phyloP scores from a whole-genome alignment of 2,888 invertebrate species.

The Boloria selene region DNA sequence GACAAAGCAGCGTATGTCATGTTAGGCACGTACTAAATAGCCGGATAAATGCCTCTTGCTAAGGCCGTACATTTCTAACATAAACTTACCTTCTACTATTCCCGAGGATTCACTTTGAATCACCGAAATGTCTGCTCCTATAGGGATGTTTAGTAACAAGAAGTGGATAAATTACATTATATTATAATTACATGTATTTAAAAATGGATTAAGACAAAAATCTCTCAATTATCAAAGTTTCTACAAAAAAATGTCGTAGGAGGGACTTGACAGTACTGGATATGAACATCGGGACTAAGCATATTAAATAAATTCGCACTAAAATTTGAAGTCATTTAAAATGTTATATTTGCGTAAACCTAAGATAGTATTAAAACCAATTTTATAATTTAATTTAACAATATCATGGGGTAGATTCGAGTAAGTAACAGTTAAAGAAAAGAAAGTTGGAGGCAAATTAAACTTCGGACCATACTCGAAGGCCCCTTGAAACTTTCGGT shows the following conservation, averaged over 20 bases:
- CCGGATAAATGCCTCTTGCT: slow-evolving; percentile 12
- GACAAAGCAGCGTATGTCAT: slow-evolving; percentile 4
- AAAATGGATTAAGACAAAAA: no score
- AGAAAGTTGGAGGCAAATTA: not conserved
- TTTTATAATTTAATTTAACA: no score
- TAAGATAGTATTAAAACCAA: no score
- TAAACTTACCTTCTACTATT: slow-evolving; percentile 1
- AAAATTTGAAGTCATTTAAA: no score
- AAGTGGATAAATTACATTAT: not conserved
- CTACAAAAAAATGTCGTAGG: no score
- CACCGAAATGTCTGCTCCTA: not conserved
- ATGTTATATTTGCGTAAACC: no score
- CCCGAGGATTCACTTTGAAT: slow-evolving; percentile 8
- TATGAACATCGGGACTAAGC: no score
- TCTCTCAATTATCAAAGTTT: no score
- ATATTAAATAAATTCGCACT: no score
- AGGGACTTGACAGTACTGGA: no score
- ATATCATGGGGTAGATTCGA: no score
- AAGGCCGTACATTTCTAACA: slow-evolving; percentile 12
- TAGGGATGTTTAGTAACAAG: not conserved
- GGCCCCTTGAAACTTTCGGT: slow-evolving; percentile 2
- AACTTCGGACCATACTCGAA: not conserved
- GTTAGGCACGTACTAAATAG: slow-evolving; percentile 22
- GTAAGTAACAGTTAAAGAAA: not conserved
- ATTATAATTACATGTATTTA: no score